Conservation (phyloP, 2,797 vertebrate species). For the Todus mexicanus region DNA sequence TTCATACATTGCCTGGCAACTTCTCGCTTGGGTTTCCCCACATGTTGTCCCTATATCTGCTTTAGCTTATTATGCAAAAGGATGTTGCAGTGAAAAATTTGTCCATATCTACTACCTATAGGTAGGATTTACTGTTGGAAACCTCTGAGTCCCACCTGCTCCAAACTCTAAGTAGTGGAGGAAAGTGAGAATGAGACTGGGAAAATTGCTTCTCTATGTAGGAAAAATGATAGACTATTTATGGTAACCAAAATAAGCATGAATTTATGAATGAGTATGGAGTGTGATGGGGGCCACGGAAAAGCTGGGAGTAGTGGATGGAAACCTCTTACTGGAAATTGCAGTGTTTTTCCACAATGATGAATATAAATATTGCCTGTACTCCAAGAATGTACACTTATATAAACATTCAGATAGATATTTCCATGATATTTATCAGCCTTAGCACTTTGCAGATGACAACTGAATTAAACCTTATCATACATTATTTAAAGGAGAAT, state of each 20-base stretch:
- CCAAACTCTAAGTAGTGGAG: background rate
- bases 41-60: background rate
- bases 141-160: background rate
- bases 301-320: background rate
- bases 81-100: background rate
- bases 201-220: background rate
- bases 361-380: background rate
- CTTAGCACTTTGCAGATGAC: background rate
- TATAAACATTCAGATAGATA: background rate
- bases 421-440: background rate
- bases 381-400: background rate
- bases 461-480: background rate
- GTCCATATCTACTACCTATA: background rate
- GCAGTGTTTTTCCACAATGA: background rate
- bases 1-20: background rate
- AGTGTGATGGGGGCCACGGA: background rate
- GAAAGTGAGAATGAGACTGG: background rate
- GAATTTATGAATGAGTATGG: background rate
- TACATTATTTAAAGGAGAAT: background rate
- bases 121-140: background rate
- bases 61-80: background rate
- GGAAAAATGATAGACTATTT: background rate
- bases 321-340: constrained; percentile 1
- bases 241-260: background rate
- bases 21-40: background rate